Conservation (phyloP, 2,888 invertebrate genomes). For the Oscheius sp. region DNA sequence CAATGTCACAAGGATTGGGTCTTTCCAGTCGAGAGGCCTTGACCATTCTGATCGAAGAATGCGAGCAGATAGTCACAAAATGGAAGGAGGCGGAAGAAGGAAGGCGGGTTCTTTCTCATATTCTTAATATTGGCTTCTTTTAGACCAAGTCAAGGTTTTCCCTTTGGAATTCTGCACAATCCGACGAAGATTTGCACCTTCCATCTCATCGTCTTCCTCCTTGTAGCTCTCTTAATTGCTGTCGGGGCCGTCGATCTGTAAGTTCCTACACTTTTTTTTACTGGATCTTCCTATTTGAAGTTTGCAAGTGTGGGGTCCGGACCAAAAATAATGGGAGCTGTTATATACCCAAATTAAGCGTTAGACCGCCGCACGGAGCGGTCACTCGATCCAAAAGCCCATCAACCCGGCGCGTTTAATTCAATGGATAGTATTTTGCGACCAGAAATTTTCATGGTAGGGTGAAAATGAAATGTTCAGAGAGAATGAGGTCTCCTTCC, state of each 20-base stretch:
- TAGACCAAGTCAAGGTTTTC: not conserved
- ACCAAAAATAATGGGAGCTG: too few relatives aligned
- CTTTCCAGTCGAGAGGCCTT: slow-evolving; percentile 28
- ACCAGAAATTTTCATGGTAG: too few relatives aligned
- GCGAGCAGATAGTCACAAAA: not conserved
- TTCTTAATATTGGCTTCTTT: not conserved
- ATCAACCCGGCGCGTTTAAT: too few relatives aligned
- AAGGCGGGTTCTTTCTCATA: not conserved
- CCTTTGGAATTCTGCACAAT: not conserved
- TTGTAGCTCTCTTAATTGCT: slow-evolving; percentile 38
- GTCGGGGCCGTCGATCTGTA: slow-evolving; percentile 54
- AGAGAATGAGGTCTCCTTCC: slow-evolving; percentile 40
- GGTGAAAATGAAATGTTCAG: slow-evolving; percentile 31
- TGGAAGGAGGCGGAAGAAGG: not conserved
- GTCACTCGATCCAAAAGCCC: too few relatives aligned
- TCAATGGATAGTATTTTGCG: too few relatives aligned
- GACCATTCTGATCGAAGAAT: slow-evolving; percentile 25
- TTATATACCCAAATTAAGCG: too few relatives aligned
- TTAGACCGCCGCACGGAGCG: too few relatives aligned
- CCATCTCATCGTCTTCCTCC: slow-evolving; percentile 1
- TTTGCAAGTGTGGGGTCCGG: too few relatives aligned
- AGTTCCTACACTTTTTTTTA: slow-evolving; percentile 26
- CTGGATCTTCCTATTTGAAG: not conserved
- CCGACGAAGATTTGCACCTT: not conserved
- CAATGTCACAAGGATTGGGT: not conserved